A percentile compares a stretch with the other conserved stretches of the same genome.
phyloP scores from a whole-genome alignment of 2,888 invertebrate genomes.

The Ichneumoninae sp. region DNA sequence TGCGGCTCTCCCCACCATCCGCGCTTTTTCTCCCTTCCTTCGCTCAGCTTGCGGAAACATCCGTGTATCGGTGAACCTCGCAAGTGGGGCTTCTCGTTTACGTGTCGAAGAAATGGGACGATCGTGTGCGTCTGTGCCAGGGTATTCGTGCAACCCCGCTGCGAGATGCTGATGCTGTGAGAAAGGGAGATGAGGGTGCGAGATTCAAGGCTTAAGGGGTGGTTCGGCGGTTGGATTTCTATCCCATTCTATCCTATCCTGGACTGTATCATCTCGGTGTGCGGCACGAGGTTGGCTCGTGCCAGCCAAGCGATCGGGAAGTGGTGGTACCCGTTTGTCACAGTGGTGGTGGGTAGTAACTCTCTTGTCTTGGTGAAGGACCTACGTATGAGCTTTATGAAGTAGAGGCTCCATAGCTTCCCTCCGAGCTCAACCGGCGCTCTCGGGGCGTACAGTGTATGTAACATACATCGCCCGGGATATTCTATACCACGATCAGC shows the following conservation, averaged over 20 bases:
- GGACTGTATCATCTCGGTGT: slow-evolving; percentile 38
- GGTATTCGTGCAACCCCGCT: slow-evolving; percentile 23
- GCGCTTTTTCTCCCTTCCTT: slow-evolving; percentile 57
- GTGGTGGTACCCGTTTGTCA: slow-evolving; percentile 41
- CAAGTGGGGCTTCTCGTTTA: slow-evolving; percentile 68
- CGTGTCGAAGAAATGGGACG: slow-evolving; percentile 40
- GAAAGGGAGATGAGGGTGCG: slow-evolving; percentile 38
- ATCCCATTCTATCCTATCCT: slow-evolving; percentile 37
- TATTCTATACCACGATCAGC: slow-evolving; percentile 60
- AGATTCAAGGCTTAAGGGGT: slow-evolving; percentile 43
- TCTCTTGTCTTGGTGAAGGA: slow-evolving; percentile 56
- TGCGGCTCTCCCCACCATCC: slow-evolving; percentile 62
- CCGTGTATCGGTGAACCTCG: slow-evolving; percentile 46
- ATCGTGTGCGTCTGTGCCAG: slow-evolving; percentile 6
- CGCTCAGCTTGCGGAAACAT: slow-evolving; percentile 47
- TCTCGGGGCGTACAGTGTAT: slow-evolving; percentile 19
- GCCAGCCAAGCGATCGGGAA: slow-evolving; percentile 42
- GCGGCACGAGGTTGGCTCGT: slow-evolving; percentile 55
- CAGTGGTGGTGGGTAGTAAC: slow-evolving; percentile 39
- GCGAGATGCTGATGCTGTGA: slow-evolving; percentile 48
- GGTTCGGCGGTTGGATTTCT: slow-evolving; percentile 44
- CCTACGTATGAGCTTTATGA: slow-evolving; percentile 59
- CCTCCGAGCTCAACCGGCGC: slow-evolving; percentile 11
- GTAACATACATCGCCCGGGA: slow-evolving; percentile 24
- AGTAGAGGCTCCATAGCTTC: slow-evolving; percentile 46